A percentile compares a stretch with the other conserved stretches of the same genome.
Evolutionary conservation across 2,888 invertebrate species (phyloP).

Genomic region (Seira ritae): DNA sequence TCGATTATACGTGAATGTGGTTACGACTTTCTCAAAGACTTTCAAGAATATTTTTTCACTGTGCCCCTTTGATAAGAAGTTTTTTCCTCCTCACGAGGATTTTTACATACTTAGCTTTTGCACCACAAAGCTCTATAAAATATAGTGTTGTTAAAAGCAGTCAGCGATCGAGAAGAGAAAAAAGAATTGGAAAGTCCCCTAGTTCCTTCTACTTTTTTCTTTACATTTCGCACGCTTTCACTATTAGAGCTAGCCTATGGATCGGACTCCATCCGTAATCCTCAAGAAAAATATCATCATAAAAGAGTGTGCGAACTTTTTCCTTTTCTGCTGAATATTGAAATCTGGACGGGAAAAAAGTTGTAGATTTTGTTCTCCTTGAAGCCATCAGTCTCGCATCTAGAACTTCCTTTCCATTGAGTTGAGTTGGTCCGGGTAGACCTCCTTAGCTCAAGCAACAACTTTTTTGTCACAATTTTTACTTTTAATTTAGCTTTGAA

Average conservation of each 20-base stretch:
- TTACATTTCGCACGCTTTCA: neutral
- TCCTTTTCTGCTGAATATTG: constrained; percentile 5
- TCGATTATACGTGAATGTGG: constrained; percentile 8
- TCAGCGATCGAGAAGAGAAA: neutral
- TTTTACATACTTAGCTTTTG: neutral
- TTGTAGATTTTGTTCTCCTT: neutral
- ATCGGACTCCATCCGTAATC: constrained; percentile 16
- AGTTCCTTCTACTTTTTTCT: neutral
- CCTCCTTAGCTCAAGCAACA: neutral
- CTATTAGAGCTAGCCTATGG: neutral
- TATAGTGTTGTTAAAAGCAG: neutral
- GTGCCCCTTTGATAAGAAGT: neutral
- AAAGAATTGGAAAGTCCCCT: neutral
- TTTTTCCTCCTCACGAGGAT: neutral
- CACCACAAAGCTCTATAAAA: neutral
- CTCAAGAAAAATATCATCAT: constrained; percentile 13
- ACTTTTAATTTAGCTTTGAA: neutral
- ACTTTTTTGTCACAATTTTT: neutral
- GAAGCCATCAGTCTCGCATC: neutral
- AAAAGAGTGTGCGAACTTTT: neutral
- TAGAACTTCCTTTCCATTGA: neutral
- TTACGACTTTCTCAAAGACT: neutral
- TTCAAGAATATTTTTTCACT: neutral
- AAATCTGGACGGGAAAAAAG: neutral
- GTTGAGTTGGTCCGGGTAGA: neutral